Evolutionary conservation across 2,888 invertebrate species (phyloP), one percentile per base, ranked within the genome.

Genomic region (Lasioglossum pauxillum): DNA sequence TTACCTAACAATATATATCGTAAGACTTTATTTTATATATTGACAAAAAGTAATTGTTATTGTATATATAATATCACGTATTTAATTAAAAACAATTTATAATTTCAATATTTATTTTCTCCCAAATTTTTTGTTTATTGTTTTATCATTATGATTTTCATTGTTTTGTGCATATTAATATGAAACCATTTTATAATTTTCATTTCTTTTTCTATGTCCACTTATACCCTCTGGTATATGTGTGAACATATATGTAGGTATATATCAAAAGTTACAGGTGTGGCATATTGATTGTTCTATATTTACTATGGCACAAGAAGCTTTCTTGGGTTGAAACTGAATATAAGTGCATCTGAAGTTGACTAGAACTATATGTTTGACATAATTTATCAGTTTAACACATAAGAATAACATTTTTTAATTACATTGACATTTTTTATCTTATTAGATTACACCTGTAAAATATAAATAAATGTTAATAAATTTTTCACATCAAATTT

Each of bases 251-350:
- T 53, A 53, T 53, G 49, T 84, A 71, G 57, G 78, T 79, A 49
- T 81, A 85, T 76, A 76, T 85, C 85, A 85, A 82, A 86, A 76
- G 85, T 85, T 82, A 86, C 82, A 86, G 86, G 86, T 79, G 82
- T 86, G 82, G 86, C 79, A 73, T 86, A 86, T 86, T 85, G 86
- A 86, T 86, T 86, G 82, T 86, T 85, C 86, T 86, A 86, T 86
- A 86, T 86, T 82, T 86, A 82, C 86, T 85, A 64, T 82, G 69
- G 64, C 69, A 84, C 44, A 69, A 73, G 31, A 79, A 76, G 19
- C 49, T 23, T 79, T 75, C 64, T 27, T 79, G 46, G 38, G 46
- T 79, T 84, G 64, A 73, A 74, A 73, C 73, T 35, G 49, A 10
- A 41, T 31, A 73, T 49, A 85, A 76, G 67, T 69, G 14, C 19